Evolutionary conservation across 2,797 vertebrate genomes (phyloP), one percentile per base, ranked within the genome.

Genomic region (Pipistrellus kuhlii): DNA sequence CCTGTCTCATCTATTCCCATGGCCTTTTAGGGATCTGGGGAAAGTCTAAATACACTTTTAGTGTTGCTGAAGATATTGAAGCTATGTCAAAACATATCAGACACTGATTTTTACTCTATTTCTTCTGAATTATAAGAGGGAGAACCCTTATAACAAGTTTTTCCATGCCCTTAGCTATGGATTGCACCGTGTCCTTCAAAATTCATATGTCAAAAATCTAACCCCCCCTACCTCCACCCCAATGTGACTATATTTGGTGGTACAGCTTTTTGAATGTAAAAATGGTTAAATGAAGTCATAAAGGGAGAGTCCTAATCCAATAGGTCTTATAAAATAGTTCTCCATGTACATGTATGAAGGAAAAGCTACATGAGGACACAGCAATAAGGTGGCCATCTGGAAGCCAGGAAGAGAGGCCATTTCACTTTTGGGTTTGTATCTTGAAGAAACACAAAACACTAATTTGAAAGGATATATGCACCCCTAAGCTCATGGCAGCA

Each of bases 41-140:
- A 46, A 93, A 82, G 41, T 75, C 30, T 64, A 90, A n/a, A 71
- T 30, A 89, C 75, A 30, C 9, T 51, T 51, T 80, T 7, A 62
- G 32, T 13, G 27, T 83, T 86, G 4, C 25, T 38, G 38, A 77
- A 75, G 76, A 71, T 18, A 62, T 53, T 72, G 44, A 84, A 41
- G 69, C 72, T 46, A 2, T 71, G 53, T 44, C 35, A 55, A 46
- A 21, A 25, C 35, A n/a, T 62, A 53, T 21, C 15, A 59, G 66
- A 53, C 2, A 46, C 30, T 59, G 55, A 88, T 18, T 72, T 82
- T 96, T 72, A 57, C 27, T 46, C 46, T 68, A 20, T 82, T 73
- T 57, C 25, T 81, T 27, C 55, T 80, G 23, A 82, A 57, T 90
- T 87, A 35, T 46, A 62, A 15, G 25, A 83, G 12, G 41, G 14